Base-by-base conservation (phyloP, 2,113 vertebrate species). In the Dolichotis patagonum region DNA sequence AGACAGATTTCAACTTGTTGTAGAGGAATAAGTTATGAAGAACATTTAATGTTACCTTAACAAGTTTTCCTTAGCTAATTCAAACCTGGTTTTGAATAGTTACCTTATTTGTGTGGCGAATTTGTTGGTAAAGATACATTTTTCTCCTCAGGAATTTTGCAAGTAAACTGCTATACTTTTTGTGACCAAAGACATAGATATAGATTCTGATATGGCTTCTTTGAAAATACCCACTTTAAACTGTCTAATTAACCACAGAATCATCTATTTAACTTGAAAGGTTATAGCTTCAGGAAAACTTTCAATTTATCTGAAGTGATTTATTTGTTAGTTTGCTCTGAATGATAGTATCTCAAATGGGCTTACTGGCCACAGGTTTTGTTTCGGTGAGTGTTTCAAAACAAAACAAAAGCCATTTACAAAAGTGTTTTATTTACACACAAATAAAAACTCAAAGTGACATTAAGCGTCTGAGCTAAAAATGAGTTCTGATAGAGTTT, bases 361-460 rank as follows among this genome's bases (percentile, higher is more conserved):
- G 71, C 5, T 75, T 28, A 75, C 28, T 5, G 14, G 24, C 41
- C 24, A 71, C 6, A 28, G 24, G 6, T 75, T 46, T 75, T 46
- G 5, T 75, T 75, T 75, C 43, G 49, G 46, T 92, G 65, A 97
- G 94, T 88, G 26, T 69, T 93, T 56, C 81, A 97, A 95, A 90
- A 71, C 24, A 93, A 60, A 75, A 60, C 6, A 20, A 91, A 95
- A 91, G 63, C 46, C 54, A 85, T 32, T 94, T 93, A 97, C 6
- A 32, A 35, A 75, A 46, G 4, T 43, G 11, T 28, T 46, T 43
- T 46, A 75, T 75, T 75, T 75, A 75, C 24, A 28, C 41, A 28
- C 24, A 75, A 75, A 28, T 19, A 43, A 43, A 28, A 75, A 24
- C 41, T 14, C 11, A 75, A 43, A 75, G 28, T 12, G 41, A 26